A percentile compares a stretch with the other conserved stretches of the same genome.
Conservation (phyloP, 2,888 invertebrate genomes). For the Stenchaetothrips biformis region DNA sequence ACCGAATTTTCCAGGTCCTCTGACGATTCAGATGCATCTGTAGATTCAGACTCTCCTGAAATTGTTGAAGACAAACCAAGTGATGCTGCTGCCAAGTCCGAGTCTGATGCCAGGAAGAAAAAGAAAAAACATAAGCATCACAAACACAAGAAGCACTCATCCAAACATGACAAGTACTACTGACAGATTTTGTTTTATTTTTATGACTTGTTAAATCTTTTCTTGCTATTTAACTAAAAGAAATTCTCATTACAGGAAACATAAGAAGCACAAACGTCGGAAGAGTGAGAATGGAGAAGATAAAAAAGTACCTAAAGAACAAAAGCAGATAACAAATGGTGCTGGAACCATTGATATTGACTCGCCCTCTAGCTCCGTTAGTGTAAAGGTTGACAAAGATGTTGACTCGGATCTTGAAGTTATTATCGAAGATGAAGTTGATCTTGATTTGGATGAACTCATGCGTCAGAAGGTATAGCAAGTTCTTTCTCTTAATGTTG, state of each 20-base stretch:
- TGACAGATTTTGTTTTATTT: neutral
- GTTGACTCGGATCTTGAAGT: constrained; percentile 61
- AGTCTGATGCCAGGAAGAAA: constrained; percentile 51
- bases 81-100: constrained; percentile 36
- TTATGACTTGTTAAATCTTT: constrained; percentile 18
- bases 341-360: constrained; percentile 25
- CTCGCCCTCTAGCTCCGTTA: neutral
- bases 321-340: constrained; percentile 35
- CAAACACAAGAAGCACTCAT: constrained; percentile 51
- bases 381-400: constrained; percentile 41
- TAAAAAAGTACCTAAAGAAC: constrained; percentile 42
- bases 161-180: constrained; percentile 48
- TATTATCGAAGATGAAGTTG: constrained; percentile 76
- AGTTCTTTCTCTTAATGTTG: neutral
- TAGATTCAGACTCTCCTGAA: neutral
- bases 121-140: constrained; percentile 63
- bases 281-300: constrained; percentile 47
- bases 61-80: neutral
- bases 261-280: constrained; percentile 52
- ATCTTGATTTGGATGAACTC: constrained; percentile 73
- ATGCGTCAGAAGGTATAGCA: constrained; percentile 76
- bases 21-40: constrained; percentile 15
- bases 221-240: constrained; percentile 43
- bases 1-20: neutral
- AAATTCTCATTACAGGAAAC: constrained; percentile 50